Percentiles rank a stretch among this genome's conserved stretches.
These are phyloP conservation scores for Psylliodes chrysocephalus DNA, from an alignment of 2,888 invertebrate genomes.

Conservation along the genomic window DNA sequence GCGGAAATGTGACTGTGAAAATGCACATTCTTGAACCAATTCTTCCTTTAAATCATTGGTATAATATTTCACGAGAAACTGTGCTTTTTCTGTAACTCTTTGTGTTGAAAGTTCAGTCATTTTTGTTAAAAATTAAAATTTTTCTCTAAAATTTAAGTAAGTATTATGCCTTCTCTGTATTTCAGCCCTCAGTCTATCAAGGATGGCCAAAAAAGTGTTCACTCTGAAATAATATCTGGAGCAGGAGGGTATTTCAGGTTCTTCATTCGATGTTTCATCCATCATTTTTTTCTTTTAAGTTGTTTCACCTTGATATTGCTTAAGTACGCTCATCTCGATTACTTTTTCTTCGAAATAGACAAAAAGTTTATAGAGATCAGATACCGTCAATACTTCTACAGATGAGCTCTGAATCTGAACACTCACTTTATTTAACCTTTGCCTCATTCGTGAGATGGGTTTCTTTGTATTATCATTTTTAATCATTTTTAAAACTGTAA, in stretches of 20 bases:
- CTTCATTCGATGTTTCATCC: no score
- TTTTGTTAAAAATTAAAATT: slow-evolving; percentile 25
- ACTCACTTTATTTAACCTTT: slow-evolving; percentile 26
- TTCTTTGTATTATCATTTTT: slow-evolving; percentile 27
- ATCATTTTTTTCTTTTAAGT: no score
- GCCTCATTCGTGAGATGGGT: slow-evolving; percentile 19
- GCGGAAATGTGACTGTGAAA: no score
- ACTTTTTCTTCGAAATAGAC: slow-evolving; percentile 42
- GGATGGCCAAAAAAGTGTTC: no score
- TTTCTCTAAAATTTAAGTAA: slow-evolving; percentile 15
- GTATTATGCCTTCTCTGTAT: slow-evolving; percentile 31
- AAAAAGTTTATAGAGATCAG: slow-evolving; percentile 28
- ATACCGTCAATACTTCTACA: slow-evolving; percentile 35
- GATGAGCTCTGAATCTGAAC: slow-evolving; percentile 36
- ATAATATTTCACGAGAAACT: slow-evolving; percentile 30
- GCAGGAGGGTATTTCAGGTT: no score
- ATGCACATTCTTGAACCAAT: slow-evolving; percentile 31
- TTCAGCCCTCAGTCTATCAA: slow-evolving; percentile 34
- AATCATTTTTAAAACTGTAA: slow-evolving; percentile 33
- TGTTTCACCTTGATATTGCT: no score
- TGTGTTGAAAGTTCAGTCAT: no score
- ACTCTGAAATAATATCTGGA: no score
- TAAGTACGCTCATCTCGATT: no score
- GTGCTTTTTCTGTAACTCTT: slow-evolving; percentile 31
- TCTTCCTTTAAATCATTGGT: slow-evolving; percentile 31